Evolutionary conservation across 2,113 vertebrate species (phyloP), one percentile per base, ranked within the genome.

Genomic region (Hiodon tergisus): DNA sequence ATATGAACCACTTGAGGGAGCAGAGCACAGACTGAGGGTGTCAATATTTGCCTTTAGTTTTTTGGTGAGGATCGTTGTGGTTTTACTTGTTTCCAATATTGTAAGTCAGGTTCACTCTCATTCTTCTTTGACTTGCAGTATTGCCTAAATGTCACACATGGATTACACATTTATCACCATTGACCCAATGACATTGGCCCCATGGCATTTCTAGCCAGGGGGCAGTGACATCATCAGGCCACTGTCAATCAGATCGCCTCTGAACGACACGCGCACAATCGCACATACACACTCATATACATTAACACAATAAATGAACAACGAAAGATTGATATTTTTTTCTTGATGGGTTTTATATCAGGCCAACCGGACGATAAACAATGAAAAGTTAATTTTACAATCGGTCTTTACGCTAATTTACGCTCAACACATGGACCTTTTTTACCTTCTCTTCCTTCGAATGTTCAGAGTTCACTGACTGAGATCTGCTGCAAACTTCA

Each of bases 401-500:
- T 63, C 16, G 61, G 17, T 46, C 46, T 63, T 63, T 46, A 46
- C 5, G n/a, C 61, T 31, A 46, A 7, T n/a, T 46, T 31, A 31
- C 31, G 3, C 46, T 63, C 16, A 63, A 46, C 6, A 2, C 61
- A 31, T 46, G 46, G n/a, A 62, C 60, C 8, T 62, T 31, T 62
- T 63, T 46, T 63, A 31, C 31, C 31, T 31, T 46, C 17, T 57
- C 17, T 8, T 55, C 10, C 17, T 58, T 31, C 31, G 5, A 57
- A 5, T 58, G 17, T 6, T 70, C 1, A 98, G 96, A 95, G 93
- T 83, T 93, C 95, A 0, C 90, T 98, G 58, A 85, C 86, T 2
- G 95, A 98, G 81, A 84, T 98, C 75, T 91, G 85, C 74, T 91
- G 90, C 60, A 94, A 93, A 76, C 93, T 98, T 68, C 92, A 94